Percentiles rank a stretch among this genome's conserved stretches.
These are phyloP conservation scores for Vimba vimba DNA, from an alignment of 2,113 vertebrate genomes.

Conservation along the genomic window DNA sequence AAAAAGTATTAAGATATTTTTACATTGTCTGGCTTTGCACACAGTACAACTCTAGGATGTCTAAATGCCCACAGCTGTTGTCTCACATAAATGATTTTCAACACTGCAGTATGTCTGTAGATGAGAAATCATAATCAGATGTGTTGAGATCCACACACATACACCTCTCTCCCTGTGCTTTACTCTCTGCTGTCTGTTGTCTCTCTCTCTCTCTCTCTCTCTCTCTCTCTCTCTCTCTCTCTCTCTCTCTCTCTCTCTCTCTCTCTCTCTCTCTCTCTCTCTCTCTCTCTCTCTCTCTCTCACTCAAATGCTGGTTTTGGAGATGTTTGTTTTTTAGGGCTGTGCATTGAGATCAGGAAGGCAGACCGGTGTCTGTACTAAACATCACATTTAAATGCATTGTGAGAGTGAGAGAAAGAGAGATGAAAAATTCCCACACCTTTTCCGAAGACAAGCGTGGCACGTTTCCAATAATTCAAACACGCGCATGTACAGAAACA, in stretches of 20 bases:
- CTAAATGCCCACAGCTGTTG: neutral
- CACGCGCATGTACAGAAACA: neutral
- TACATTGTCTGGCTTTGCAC: neutral
- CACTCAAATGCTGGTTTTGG: neutral
- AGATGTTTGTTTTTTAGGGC: slow-evolving; percentile 4
- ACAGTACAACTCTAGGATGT: neutral
- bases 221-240: too few species aligned
- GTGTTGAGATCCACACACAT: neutral
- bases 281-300: neutral
- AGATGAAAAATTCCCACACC: slow-evolving; percentile 31
- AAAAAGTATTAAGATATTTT: neutral
- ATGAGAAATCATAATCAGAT: neutral
- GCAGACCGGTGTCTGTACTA: slow-evolving; percentile 19
- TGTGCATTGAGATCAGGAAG: neutral
- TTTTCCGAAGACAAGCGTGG: slow-evolving; percentile 5
- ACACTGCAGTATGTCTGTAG: neutral
- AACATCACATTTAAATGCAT: slow-evolving; percentile 45
- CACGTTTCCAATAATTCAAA: slow-evolving; percentile 30
- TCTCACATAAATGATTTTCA: neutral
- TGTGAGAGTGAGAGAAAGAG: slow-evolving; percentile 16
- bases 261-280: neutral
- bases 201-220: too few species aligned
- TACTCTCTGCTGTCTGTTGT: neutral
- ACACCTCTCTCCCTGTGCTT: neutral
- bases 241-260: neutral